Percentiles rank a stretch among this genome's conserved stretches.
Evolutionary conservation across 2,113 vertebrate genomes (phyloP).

Genomic region (Xiphias gladius): DNA sequence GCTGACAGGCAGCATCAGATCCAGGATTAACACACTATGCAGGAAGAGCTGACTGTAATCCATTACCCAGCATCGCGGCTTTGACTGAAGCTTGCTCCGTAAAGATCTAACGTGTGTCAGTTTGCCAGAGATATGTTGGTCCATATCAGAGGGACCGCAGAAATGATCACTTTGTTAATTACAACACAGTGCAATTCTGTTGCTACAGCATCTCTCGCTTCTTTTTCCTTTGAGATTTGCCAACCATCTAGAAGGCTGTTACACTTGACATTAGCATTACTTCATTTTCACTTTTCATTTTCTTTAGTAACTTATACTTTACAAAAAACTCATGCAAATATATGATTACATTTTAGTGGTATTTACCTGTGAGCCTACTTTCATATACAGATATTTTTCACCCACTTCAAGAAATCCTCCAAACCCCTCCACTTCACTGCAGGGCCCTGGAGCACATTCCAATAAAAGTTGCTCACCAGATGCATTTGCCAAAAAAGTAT

Average conservation of each 20-base stretch:
- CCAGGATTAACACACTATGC: background rate
- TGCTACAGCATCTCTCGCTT: background rate
- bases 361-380: background rate
- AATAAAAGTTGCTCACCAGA: too few species aligned
- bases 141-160: background rate
- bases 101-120: background rate
- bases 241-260: background rate
- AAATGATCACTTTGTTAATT: background rate
- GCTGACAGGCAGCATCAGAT: background rate
- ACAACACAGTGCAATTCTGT: background rate
- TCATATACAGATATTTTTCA: background rate
- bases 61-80: background rate
- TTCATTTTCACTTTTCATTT: background rate
- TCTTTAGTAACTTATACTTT: background rate
- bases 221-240: background rate
- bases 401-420: too few species aligned
- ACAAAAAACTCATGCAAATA: background rate
- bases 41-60: background rate
- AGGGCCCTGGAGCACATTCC: too few species aligned
- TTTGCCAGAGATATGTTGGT: background rate
- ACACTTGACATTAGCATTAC: background rate
- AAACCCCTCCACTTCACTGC: too few species aligned
- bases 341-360: background rate
- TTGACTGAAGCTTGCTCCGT: background rate
- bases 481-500: too few species aligned